A percentile compares a stretch with the other conserved stretches of the same genome.
Conservation (phyloP, 2,888 invertebrate genomes). For the Leptopterna dolabrata region DNA sequence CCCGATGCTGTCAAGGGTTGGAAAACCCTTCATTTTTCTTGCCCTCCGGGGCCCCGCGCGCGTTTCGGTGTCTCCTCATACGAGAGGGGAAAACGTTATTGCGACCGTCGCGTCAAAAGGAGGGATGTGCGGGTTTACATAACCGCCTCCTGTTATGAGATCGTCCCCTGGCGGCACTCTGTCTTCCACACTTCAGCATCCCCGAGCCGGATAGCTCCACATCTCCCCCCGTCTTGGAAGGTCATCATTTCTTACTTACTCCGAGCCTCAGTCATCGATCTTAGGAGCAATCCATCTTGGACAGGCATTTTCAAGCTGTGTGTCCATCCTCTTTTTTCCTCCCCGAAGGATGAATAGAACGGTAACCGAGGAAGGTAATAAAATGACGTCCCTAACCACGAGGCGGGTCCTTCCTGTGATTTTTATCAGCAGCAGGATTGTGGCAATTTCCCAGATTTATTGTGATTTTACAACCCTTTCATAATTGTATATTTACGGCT, state of each 20-base stretch:
- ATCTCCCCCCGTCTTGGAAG: not conserved
- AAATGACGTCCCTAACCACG: not conserved
- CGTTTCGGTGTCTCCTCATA: not conserved
- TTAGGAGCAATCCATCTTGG: not conserved
- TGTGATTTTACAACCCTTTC: not conserved
- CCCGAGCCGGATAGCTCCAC: not conserved
- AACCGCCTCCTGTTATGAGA: not conserved
- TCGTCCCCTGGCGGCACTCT: not conserved
- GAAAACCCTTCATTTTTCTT: not conserved
- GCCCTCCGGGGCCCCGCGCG: not conserved
- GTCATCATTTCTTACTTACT: constrained; percentile 7
- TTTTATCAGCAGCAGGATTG: not conserved
- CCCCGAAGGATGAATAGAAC: not conserved
- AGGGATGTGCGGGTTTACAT: not conserved
- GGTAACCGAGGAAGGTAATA: not conserved
- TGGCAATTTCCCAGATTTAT: not conserved
- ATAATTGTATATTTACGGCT: not conserved
- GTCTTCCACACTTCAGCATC: not conserved
- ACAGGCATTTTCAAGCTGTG: not conserved
- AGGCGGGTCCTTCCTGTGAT: not conserved
- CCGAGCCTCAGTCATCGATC: not conserved
- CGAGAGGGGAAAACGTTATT: not conserved
- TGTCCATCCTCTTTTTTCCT: not conserved
- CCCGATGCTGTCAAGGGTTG: not conserved
- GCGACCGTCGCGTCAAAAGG: not conserved